These are phyloP conservation scores for Isoperla grammatica DNA, from an alignment of 2,888 invertebrate species.

Conservation along the genomic window DNA sequence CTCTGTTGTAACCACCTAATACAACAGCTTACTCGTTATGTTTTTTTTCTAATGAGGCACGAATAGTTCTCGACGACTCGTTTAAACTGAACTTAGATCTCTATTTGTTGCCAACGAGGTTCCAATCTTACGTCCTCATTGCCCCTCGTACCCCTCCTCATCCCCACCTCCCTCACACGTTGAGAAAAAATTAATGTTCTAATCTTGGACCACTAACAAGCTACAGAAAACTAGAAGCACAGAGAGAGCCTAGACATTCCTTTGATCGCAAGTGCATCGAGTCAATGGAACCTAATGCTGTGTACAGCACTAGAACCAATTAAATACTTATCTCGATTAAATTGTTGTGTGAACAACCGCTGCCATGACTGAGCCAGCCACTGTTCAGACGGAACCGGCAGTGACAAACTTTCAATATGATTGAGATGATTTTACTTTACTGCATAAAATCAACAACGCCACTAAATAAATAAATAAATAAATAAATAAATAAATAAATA, in stretches of 20 bases:
- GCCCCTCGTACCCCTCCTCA: slow-evolving; percentile 25
- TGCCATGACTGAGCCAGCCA: too few species aligned
- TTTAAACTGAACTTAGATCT: slow-evolving; percentile 2
- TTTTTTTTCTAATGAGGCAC: slow-evolving; percentile 1
- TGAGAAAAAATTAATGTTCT: slow-evolving; percentile 22
- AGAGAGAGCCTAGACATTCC: slow-evolving; percentile 4
- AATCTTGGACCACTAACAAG: slow-evolving; percentile 17
- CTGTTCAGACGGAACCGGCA: too few species aligned
- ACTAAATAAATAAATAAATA: too few species aligned
- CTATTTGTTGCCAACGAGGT: slow-evolving; percentile 14
- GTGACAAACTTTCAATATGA: too few species aligned
- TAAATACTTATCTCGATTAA: background rate
- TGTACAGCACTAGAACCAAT: background rate
- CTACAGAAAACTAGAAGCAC: slow-evolving; percentile 7
- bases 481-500: too few species aligned
- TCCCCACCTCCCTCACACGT: slow-evolving; percentile 33
- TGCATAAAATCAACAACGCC: too few species aligned
- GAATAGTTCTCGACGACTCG: background rate
- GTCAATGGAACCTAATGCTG: background rate
- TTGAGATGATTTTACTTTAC: too few species aligned
- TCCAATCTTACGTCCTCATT: background rate
- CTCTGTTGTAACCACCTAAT: too few species aligned
- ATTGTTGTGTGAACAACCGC: background rate
- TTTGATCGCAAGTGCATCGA: slow-evolving; percentile 4
- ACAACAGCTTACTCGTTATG: background rate